phyloP scores from a whole-genome alignment of 2,888 invertebrate species.

The Drosophila seclusa region DNA sequence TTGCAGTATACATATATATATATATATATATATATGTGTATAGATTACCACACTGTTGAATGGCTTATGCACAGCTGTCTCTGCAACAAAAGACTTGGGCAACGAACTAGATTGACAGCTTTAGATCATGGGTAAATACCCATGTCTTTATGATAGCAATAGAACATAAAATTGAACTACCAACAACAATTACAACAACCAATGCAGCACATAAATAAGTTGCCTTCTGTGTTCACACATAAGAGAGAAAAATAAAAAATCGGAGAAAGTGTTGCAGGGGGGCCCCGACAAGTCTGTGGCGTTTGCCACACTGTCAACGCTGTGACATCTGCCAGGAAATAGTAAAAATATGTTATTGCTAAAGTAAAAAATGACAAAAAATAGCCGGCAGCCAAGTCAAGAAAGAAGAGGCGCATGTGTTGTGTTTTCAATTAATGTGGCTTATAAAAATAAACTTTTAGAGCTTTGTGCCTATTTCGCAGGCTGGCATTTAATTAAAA shows the following conservation, averaged over 20 bases:
- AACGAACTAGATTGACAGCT: slow-evolving; percentile 57
- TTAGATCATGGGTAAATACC: no score
- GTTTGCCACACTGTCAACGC: slow-evolving; percentile 46
- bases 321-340: slow-evolving; percentile 56
- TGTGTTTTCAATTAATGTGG: slow-evolving; percentile 75
- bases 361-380: slow-evolving; percentile 41
- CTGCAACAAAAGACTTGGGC: slow-evolving; percentile 71
- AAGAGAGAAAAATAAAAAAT: slow-evolving; percentile 4
- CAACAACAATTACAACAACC: slow-evolving; percentile 16
- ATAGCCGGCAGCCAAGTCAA: neutral
- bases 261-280: slow-evolving; percentile 63
- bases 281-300: slow-evolving; percentile 6
- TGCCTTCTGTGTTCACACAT: slow-evolving; percentile 44
- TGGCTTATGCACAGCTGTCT: slow-evolving; percentile 39
- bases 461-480: slow-evolving; percentile 60
- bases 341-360: slow-evolving; percentile 67
- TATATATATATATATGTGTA: neutral
- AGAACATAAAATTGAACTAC: slow-evolving; percentile 69
- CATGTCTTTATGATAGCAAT: slow-evolving; percentile 61
- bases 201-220: slow-evolving; percentile 44
- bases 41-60: slow-evolving; percentile 22
- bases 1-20: slow-evolving; percentile 14
- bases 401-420: slow-evolving; percentile 29
- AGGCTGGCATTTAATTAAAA: slow-evolving; percentile 68
- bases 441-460: slow-evolving; percentile 62